These are phyloP conservation scores for Euwallacea similis DNA, from an alignment of 1,140 invertebrate genomes.

Conservation along the genomic window DNA sequence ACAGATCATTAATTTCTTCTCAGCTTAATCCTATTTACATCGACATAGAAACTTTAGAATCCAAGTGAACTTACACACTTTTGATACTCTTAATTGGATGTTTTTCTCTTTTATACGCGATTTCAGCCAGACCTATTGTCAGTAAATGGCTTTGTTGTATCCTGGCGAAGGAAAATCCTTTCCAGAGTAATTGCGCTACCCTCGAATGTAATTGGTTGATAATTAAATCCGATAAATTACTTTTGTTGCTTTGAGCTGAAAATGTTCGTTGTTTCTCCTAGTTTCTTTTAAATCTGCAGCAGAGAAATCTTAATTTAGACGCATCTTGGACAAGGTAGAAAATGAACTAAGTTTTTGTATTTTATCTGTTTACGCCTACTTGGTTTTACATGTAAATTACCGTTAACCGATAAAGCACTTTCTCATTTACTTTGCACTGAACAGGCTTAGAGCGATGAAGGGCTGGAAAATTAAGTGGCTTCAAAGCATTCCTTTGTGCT, in stretches of 20 bases:
- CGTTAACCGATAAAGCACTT: constrained; percentile 7
- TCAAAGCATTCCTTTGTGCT: constrained; percentile 8
- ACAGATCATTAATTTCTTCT: too few species aligned
- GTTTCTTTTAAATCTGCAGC: background rate
- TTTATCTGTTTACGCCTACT: background rate
- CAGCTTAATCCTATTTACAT: too few species aligned
- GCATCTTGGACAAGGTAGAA: too few species aligned
- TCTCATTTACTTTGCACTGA: background rate
- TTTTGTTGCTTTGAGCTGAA: constrained; percentile 19
- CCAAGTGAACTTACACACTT: background rate
- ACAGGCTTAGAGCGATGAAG: background rate
- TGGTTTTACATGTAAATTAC: background rate
- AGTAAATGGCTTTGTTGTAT: constrained; percentile 33
- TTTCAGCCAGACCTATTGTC: constrained; percentile 22
- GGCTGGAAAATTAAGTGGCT: constrained; percentile 15
- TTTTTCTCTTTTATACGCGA: constrained; percentile 18
- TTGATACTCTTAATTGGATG: constrained; percentile 2
- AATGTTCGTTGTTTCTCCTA: background rate
- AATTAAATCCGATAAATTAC: constrained; percentile 36
- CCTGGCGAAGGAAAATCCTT: constrained; percentile 27
- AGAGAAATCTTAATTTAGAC: too few species aligned
- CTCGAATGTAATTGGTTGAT: constrained; percentile 31
- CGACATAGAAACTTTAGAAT: too few species aligned
- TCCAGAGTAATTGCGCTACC: constrained; percentile 28
- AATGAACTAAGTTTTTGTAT: too few species aligned